Percentiles rank a stretch among this genome's conserved stretches.
Conservation (phyloP, 2,797 vertebrate species). For the Prunella strophiata region DNA sequence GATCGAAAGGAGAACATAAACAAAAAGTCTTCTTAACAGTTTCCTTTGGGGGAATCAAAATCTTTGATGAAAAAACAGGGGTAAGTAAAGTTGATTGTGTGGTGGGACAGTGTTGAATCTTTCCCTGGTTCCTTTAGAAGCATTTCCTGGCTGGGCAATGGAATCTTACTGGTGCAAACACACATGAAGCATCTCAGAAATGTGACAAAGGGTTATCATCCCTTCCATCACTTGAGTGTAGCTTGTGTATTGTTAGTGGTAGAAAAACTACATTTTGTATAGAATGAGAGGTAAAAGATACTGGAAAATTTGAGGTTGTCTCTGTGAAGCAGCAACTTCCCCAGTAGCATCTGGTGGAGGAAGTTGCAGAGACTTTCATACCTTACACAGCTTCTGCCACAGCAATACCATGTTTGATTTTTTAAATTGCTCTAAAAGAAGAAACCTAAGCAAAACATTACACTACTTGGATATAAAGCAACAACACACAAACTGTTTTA, state of each 20-base stretch:
- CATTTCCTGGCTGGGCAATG: constrained; percentile 6
- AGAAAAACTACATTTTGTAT: neutral
- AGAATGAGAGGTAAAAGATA: neutral
- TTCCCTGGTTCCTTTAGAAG: constrained; percentile 15
- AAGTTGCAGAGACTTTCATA: constrained; percentile 17
- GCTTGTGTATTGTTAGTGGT: neutral
- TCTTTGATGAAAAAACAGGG: constrained; percentile 98
- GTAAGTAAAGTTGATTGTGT: constrained; percentile 80
- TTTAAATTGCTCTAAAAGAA: constrained; percentile 59
- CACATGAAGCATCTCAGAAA: constrained; percentile 24
- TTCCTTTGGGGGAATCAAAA: constrained; percentile 99
- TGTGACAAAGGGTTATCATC: constrained; percentile 1
- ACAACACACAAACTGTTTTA: constrained; percentile 76
- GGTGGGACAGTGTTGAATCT: neutral
- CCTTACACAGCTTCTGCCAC: constrained; percentile 20
- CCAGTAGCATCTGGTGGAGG: neutral
- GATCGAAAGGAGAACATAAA: constrained; percentile 98
- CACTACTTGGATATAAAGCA: constrained; percentile 62
- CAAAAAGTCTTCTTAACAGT: constrained; percentile 98
- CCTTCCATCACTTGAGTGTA: neutral
- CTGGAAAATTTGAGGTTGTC: neutral
- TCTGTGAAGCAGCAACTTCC: neutral
- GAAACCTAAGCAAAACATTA: constrained; percentile 72
- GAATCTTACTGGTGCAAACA: constrained; percentile 30
- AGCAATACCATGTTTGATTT: constrained; percentile 25